phyloP scores from a whole-genome alignment of 2,888 invertebrate genomes.

The Trachelus troglodyta region DNA sequence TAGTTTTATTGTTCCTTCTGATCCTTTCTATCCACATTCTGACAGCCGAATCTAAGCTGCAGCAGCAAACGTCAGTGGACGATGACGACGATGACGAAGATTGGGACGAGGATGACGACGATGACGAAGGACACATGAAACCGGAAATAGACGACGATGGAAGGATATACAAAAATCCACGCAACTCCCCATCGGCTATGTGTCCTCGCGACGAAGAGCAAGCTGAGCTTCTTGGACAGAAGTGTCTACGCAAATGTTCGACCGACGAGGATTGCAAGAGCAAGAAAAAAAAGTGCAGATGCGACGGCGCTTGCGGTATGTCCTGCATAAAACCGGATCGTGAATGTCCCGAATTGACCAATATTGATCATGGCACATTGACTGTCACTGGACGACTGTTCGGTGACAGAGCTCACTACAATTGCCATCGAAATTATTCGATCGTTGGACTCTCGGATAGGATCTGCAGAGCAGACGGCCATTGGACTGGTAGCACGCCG shows the following conservation, averaged over 20 bases:
- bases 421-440: constrained; percentile 89
- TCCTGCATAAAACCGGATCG: constrained; percentile 97
- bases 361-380: constrained; percentile 83
- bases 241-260: constrained; percentile 92
- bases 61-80: constrained; percentile 55
- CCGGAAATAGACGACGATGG: constrained; percentile 82
- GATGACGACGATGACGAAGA: constrained; percentile 70
- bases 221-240: constrained; percentile 84
- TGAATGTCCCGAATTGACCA: constrained; percentile 85
- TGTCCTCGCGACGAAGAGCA: constrained; percentile 90
- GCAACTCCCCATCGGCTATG: constrained; percentile 86
- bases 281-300: constrained; percentile 95
- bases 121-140: constrained; percentile 54
- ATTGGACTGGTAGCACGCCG: constrained; percentile 87
- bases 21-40: constrained; percentile 49
- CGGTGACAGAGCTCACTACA: constrained; percentile 85
- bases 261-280: constrained; percentile 97
- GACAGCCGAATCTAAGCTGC: constrained; percentile 58
- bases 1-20: constrained; percentile 43
- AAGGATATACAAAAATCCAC: constrained; percentile 86
- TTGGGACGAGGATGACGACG: constrained; percentile 67
- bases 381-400: constrained; percentile 82
- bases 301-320: constrained; percentile 96
- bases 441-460: constrained; percentile 88
- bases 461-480: constrained; percentile 92